Conservation (phyloP, 2,113 vertebrate species). For the Saguinus midas region DNA sequence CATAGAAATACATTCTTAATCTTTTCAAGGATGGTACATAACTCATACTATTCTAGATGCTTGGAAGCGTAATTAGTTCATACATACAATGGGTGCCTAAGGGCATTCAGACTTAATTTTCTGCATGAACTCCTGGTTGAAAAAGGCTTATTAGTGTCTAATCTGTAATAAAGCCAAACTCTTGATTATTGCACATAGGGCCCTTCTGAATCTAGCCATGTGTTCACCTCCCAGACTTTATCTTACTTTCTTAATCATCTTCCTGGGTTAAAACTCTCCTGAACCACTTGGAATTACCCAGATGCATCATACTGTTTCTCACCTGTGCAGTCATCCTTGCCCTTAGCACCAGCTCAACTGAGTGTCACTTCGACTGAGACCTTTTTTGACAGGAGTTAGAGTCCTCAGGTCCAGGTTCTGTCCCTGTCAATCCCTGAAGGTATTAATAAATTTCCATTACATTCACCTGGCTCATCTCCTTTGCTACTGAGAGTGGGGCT, state of each 20-base stretch:
- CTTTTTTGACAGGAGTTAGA: neutral
- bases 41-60: neutral
- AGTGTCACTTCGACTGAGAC: neutral
- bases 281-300: neutral
- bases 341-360: neutral
- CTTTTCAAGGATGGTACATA: neutral
- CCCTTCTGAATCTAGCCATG: neutral
- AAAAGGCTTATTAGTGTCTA: neutral
- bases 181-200: neutral
- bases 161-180: neutral
- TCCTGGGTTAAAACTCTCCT: slow-evolving; percentile 1
- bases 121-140: neutral
- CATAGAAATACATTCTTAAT: slow-evolving; percentile 14
- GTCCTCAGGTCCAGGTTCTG: neutral
- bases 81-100: neutral
- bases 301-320: neutral
- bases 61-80: slow-evolving; percentile 12
- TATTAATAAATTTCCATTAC: neutral
- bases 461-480: neutral
- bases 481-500: neutral
- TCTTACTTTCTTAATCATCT: neutral
- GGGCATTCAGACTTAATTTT: neutral
- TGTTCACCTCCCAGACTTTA: neutral
- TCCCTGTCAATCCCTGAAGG: neutral
- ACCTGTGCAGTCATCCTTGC: neutral